phyloP scores from a whole-genome alignment of 2,888 invertebrate genomes.

The Candidula unifasciata region DNA sequence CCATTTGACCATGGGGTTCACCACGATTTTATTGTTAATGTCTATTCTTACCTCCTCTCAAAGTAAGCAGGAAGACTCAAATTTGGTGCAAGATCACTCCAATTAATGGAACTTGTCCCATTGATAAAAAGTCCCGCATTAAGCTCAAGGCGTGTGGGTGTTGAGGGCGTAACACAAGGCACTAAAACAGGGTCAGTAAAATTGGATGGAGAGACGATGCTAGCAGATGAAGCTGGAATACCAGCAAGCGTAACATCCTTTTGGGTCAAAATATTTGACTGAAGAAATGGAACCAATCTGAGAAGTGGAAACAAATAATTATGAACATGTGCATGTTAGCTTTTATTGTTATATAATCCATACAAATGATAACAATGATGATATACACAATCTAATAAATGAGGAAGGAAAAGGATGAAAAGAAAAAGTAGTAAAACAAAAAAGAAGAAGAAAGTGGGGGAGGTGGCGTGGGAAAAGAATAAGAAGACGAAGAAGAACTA shows the following conservation, averaged over 20 bases:
- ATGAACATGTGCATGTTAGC: neutral
- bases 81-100: neutral
- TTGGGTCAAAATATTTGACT: conserved; percentile 9
- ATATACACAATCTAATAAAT: no score
- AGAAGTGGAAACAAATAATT: neutral
- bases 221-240: conserved; percentile 1
- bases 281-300: conserved; percentile 15
- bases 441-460: no score
- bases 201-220: neutral
- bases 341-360: neutral
- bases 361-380: neutral
- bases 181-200: neutral
- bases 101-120: conserved; percentile 33
- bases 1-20: no score
- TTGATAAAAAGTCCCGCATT: conserved; percentile 12
- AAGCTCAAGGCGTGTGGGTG: neutral
- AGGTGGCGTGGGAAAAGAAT: no score
- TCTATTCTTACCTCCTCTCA: conserved; percentile 28
- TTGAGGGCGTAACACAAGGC: conserved; percentile 14
- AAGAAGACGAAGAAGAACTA: no score
- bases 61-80: conserved; percentile 18
- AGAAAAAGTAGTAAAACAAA: no score
- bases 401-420: no score
- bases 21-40: no score
- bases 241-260: conserved; percentile 45